Evolutionary conservation across 2,113 vertebrate species (phyloP).

Genomic region (Cheilinus undulatus): DNA sequence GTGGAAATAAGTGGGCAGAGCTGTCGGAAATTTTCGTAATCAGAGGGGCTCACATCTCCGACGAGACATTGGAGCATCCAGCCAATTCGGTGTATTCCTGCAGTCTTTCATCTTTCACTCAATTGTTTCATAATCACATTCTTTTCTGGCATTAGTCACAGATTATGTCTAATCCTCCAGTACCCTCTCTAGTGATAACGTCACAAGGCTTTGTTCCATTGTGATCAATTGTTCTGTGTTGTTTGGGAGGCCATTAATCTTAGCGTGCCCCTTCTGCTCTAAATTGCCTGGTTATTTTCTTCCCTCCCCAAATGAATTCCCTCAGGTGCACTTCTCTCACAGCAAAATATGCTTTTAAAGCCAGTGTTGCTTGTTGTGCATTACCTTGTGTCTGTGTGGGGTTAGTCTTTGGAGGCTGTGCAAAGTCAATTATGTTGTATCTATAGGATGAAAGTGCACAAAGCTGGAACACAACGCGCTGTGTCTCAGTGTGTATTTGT

Average conservation of each 20-base stretch:
- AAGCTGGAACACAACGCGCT: not conserved
- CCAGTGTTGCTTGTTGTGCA: conserved; percentile 59
- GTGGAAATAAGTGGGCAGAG: conserved; percentile 24
- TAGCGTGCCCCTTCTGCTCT: conserved; percentile 37
- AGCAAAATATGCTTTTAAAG: conserved; percentile 51
- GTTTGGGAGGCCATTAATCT: conserved; percentile 71
- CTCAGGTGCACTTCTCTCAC: conserved; percentile 43
- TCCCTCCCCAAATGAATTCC: conserved; percentile 61
- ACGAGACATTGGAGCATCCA: conserved; percentile 16
- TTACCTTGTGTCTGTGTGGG: conserved; percentile 19
- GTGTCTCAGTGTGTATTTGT: conserved; percentile 4
- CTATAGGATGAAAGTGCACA: conserved; percentile 45
- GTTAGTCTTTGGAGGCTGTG: conserved; percentile 53
- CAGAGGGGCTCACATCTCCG: conserved; percentile 13
- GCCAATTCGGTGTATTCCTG: conserved; percentile 3
- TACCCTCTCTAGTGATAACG: conserved; percentile 38
- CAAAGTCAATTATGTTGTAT: conserved; percentile 66
- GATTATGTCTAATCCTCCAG: conserved; percentile 32
- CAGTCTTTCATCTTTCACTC: conserved; percentile 32
- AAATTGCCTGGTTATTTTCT: conserved; percentile 67
- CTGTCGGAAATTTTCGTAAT: conserved; percentile 40
- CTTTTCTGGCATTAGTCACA: conserved; percentile 26
- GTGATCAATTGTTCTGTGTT: conserved; percentile 68
- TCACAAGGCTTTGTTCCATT: conserved; percentile 47
- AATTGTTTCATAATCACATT: conserved; percentile 41